A percentile compares a stretch with the other conserved stretches of the same genome.
These are phyloP conservation scores for Drosophila erecta DNA, from an alignment of 1,140 invertebrate genomes.

Conservation along the genomic window DNA sequence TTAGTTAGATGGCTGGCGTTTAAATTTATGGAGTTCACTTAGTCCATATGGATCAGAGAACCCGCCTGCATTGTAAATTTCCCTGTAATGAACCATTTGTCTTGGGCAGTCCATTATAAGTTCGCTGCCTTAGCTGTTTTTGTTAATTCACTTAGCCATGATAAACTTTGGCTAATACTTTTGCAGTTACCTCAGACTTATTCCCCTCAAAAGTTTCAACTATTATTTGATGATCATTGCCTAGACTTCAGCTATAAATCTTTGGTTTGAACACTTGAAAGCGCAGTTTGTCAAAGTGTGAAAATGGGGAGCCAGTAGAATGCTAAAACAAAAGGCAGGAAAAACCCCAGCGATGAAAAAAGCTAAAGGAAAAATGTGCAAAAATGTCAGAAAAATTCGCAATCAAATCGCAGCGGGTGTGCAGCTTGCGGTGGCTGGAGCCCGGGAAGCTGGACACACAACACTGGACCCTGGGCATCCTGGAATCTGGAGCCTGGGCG, in stretches of 20 bases:
- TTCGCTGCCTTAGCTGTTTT: too few species aligned
- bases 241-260: slow-evolving; percentile 43
- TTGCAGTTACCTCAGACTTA: neutral
- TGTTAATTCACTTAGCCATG: too few species aligned
- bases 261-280: slow-evolving; percentile 60
- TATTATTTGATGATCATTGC: slow-evolving; percentile 73
- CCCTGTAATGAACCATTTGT: neutral
- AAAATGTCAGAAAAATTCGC: slow-evolving; percentile 82
- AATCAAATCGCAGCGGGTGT: slow-evolving; percentile 74
- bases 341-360: slow-evolving; percentile 16
- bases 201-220: slow-evolving; percentile 8
- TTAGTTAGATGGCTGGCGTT: neutral
- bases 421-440: slow-evolving; percentile 40
- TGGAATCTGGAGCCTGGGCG: neutral
- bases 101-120: too few species aligned
- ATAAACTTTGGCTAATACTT: neutral
- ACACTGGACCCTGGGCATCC: slow-evolving; percentile 1
- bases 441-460: slow-evolving; percentile 6
- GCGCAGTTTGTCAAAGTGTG: slow-evolving; percentile 70
- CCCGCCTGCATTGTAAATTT: neutral
- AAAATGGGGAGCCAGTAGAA: slow-evolving; percentile 47
- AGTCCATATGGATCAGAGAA: neutral
- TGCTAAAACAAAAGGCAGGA: slow-evolving; percentile 54
- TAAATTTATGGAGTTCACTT: slow-evolving; percentile 16
- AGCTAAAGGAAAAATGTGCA: slow-evolving; percentile 54